phyloP scores from a whole-genome alignment of 2,888 invertebrate genomes.

The Rhogogaster chlorosoma region DNA sequence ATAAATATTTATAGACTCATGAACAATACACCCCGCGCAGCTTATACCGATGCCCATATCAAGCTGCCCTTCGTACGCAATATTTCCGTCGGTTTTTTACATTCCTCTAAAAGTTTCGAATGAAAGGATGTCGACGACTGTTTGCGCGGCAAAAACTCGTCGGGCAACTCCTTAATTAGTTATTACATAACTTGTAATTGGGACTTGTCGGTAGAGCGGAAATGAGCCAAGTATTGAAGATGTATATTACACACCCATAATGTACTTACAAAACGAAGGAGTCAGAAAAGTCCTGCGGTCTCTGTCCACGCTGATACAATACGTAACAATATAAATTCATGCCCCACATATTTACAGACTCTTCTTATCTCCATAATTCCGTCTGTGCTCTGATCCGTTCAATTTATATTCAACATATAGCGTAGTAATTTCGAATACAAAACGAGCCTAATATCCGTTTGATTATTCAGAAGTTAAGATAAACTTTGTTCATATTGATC shows the following conservation, averaged over 20 bases:
- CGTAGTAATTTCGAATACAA: background rate
- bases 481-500: background rate
- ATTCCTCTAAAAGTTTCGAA: background rate
- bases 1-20: background rate
- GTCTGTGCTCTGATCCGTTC: background rate
- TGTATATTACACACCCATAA: background rate
- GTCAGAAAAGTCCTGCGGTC: background rate
- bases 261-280: too few species aligned
- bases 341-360: background rate
- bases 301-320: background rate
- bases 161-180: background rate
- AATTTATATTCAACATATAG: background rate
- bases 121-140: background rate
- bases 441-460: background rate
- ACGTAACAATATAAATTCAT: background rate
- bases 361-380: background rate
- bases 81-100: background rate
- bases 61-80: background rate
- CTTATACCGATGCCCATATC: background rate
- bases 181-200: background rate
- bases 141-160: background rate
- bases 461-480: background rate
- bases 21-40: background rate
- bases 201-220: background rate
- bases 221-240: slow-evolving; percentile 10